phyloP scores from a whole-genome alignment of 2,113 vertebrate species.

The Brienomyrus longianalis region DNA sequence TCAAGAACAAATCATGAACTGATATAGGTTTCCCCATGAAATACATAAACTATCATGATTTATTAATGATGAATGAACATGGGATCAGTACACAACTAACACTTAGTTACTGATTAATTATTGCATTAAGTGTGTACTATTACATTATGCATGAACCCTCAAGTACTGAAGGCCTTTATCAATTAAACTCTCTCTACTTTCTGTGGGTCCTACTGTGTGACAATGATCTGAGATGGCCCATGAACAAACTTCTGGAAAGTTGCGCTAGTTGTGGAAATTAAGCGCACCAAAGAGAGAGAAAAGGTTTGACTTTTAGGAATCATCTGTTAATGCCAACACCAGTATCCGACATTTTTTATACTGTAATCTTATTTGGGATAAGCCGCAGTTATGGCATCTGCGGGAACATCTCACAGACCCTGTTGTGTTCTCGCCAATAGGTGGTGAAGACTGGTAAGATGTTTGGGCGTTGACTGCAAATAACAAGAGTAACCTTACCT shows the following conservation, averaged over 20 bases:
- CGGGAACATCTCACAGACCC: background rate
- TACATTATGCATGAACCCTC: no score
- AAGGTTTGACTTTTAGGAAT: background rate
- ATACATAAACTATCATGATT: no score
- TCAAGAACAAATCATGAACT: no score
- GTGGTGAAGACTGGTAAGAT: background rate
- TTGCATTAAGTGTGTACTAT: no score
- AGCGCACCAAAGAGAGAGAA: background rate
- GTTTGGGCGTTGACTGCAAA: background rate
- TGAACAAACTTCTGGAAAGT: background rate
- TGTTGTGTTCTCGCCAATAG: background rate
- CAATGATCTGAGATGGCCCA: background rate
- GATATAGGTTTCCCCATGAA: no score
- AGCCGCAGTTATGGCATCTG: background rate
- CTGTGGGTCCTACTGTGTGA: background rate
- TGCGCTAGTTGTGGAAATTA: background rate
- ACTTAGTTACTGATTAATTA: no score
- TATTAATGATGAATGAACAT: no score
- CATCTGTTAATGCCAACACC: background rate
- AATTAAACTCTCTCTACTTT: background rate
- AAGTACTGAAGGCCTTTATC: background rate
- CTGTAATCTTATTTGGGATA: background rate
- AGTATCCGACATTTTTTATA: background rate
- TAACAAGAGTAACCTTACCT: conserved; percentile 64
- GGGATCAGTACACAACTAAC: no score